These are phyloP conservation scores for Nerophis ophidion DNA, from an alignment of 2,113 vertebrate species.

Conservation along the genomic window DNA sequence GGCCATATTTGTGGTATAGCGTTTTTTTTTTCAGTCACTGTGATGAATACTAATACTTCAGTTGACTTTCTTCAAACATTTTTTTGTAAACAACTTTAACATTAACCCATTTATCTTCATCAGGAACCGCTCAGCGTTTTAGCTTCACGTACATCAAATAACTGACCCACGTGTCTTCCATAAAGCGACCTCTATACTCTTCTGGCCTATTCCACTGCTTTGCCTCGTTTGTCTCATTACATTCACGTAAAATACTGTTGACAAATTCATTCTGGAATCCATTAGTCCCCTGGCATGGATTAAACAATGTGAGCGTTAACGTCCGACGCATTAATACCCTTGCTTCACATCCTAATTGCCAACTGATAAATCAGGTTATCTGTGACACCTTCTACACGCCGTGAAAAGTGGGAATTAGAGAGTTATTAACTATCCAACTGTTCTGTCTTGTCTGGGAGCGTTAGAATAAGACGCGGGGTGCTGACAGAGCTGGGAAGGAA, in stretches of 20 bases:
- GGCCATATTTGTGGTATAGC: too few species aligned
- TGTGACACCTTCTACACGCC: conserved; percentile 64
- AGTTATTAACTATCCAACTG: conserved; percentile 71
- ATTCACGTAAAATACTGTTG: conserved; percentile 67
- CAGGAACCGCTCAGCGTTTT: background rate
- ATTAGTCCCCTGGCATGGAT: conserved; percentile 71
- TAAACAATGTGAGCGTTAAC: conserved; percentile 72
- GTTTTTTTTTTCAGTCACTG: too few species aligned
- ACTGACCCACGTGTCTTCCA: conserved; percentile 1
- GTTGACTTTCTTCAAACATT: too few species aligned
- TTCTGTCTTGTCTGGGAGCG: conserved; percentile 53
- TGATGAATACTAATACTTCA: too few species aligned
- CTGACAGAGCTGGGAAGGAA: conserved; percentile 33
- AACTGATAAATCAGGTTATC: conserved; percentile 77
- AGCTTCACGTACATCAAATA: background rate
- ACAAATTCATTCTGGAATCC: conserved; percentile 77
- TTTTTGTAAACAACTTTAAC: too few species aligned
- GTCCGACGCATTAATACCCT: conserved; percentile 69
- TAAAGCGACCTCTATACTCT: background rate
- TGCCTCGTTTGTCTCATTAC: conserved; percentile 68
- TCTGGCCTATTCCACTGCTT: conserved; percentile 36
- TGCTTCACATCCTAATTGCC: conserved; percentile 71
- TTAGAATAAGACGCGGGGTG: conserved; percentile 39
- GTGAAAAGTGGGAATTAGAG: conserved; percentile 73
- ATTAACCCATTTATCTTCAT: conserved; percentile 22